Evolutionary conservation across 2,113 vertebrate genomes (phyloP), one percentile per base, ranked within the genome.

Genomic region (Emydura subglobosa): DNA sequence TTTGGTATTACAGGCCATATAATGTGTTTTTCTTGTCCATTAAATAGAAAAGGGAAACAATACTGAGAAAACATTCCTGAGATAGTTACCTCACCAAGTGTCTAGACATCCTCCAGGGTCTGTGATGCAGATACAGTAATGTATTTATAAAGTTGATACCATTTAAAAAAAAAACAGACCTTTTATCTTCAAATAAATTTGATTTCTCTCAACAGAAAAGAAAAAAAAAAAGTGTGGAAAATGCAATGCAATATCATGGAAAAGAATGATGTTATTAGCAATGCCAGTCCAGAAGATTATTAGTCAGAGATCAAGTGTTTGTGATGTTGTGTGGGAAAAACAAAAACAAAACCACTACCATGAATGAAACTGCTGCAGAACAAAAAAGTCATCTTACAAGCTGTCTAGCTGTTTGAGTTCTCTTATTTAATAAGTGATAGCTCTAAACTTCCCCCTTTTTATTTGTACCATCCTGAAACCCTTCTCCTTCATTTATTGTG

Each of bases 401-500:
- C 34, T 91, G 17, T 51, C 65, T 59, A 49, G 8, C 42, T 31
- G 14, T 96, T 95, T 89, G 14, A n/a, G 94, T 7, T 79, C 25
- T 86, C 53, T 96, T 92, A 78, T 88, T n/a, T 17, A 89, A 55
- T 65, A 94, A 86, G 14, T 42, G 12, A 84, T 57, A 51, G 4
- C 47, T 93, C 5, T 83, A 94, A 96, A 87, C 19, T 34, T 85
- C 92, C 54, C 78, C 2, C 95, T 92, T 94, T 95, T 90, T 24
- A 51, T 91, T 93, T 88, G 78, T 89, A 11, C 3, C 6, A 76
- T 96, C 91, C 42, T 59, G 2, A 82, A 7, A 92, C 81, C 82
- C 87, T 92, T 92, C 47, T 93, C 89, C 93, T 50, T 86, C 50
- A 94, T 61, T 93, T 90, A 89, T n/a, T 94, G 29, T 94, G 5